Evolutionary conservation across 2,888 invertebrate species (phyloP).

Genomic region (Aricia artaxerxes): DNA sequence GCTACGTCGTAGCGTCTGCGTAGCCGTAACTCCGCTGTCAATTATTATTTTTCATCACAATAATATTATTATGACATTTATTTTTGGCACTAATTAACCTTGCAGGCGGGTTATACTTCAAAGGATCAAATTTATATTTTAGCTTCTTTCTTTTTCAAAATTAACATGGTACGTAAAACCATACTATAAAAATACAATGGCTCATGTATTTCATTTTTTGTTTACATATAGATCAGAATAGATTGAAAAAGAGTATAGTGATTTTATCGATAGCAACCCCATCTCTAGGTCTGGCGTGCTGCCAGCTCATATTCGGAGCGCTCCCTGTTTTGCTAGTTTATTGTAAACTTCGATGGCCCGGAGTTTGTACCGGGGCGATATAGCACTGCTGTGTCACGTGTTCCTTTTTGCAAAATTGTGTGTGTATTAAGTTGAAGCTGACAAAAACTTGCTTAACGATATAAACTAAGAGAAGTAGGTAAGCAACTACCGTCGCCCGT

Average conservation of each 20-base stretch:
- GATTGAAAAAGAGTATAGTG: not conserved
- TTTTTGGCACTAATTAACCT: no score
- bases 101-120: no score
- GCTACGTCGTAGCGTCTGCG: no score
- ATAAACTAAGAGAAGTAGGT: no score
- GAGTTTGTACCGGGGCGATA: constrained; percentile 21
- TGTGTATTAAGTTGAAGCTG: not conserved
- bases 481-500: not conserved
- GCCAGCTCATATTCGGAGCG: constrained; percentile 31
- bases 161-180: no score
- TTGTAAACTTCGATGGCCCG: constrained; percentile 29
- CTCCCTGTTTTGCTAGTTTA: constrained; percentile 30
- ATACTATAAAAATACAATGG: not conserved
- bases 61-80: no score
- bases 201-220: not conserved
- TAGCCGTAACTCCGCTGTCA: no score
- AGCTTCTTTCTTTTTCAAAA: no score
- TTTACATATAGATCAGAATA: not conserved
- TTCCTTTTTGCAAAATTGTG: not conserved
- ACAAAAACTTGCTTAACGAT: not conserved
- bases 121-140: no score
- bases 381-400: constrained; percentile 19
- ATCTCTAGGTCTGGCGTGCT: constrained; percentile 22
- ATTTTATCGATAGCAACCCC: constrained; percentile 20
- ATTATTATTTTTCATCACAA: no score